Percentiles rank a stretch among this genome's conserved stretches.
Evolutionary conservation across 92 coral and sea anemone genomes (phyloP).

Genomic region (Phenganax subtilis): DNA sequence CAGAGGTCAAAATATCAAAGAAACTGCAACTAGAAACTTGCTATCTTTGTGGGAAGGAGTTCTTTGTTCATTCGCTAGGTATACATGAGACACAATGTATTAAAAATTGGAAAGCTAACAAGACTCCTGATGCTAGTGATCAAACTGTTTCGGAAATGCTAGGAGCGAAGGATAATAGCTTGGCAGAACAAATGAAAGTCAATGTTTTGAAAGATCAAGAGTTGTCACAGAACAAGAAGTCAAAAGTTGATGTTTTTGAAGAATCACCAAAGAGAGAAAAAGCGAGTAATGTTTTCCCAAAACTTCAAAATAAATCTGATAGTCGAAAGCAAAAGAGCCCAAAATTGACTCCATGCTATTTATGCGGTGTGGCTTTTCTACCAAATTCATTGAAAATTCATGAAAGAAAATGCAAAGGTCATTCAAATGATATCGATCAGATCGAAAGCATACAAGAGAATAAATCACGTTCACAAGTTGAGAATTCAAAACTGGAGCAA

Average conservation of each 20-base stretch:
- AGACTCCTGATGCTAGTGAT: conserved; percentile 31
- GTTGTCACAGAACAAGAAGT: too few species aligned
- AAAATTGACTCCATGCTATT: conserved; percentile 73
- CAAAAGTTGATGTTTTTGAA: background rate
- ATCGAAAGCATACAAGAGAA: background rate
- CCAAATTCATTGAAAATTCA: conserved; percentile 76
- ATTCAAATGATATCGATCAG: background rate
- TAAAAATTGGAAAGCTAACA: conserved; percentile 71
- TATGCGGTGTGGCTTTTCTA: conserved; percentile 81
- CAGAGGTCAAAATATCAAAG: conserved; percentile 12
- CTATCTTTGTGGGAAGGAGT: conserved; percentile 87
- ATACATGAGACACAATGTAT: conserved; percentile 93
- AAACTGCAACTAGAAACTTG: conserved; percentile 73
- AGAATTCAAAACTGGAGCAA: background rate
- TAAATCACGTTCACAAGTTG: background rate
- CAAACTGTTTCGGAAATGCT: background rate
- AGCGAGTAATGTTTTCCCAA: conserved; percentile 3
- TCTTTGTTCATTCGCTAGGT: conserved; percentile 71
- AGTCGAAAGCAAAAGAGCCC: background rate
- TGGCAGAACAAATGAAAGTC: background rate
- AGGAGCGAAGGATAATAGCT: background rate
- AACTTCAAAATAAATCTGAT: conserved; percentile 11
- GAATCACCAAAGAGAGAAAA: conserved; percentile 23
- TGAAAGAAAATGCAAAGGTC: conserved; percentile 71
- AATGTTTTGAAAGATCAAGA: background rate